Conservation (phyloP, 2,797 vertebrate species). For the Poeciliopsis paucimaculata region DNA sequence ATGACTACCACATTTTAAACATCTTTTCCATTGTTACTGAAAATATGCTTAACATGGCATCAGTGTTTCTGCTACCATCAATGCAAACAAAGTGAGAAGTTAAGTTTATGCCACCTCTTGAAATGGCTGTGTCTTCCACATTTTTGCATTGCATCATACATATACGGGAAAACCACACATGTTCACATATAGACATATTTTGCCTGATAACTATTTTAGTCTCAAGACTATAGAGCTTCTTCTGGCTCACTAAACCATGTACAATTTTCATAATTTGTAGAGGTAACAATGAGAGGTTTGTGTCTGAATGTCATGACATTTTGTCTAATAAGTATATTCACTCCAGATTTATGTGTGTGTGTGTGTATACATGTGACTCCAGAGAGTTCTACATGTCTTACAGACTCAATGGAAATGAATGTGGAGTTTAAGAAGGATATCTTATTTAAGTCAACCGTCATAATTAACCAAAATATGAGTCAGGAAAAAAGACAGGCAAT, state of each 20-base stretch:
- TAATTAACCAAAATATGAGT: slow-evolving; percentile 50
- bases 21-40: slow-evolving; percentile 47
- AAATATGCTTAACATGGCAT: slow-evolving; percentile 56
- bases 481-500: slow-evolving; percentile 46
- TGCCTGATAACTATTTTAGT: slow-evolving; percentile 30
- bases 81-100: slow-evolving; percentile 69
- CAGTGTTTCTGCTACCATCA: slow-evolving; percentile 64
- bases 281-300: slow-evolving; percentile 49
- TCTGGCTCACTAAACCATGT: slow-evolving; percentile 20
- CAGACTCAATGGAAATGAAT: slow-evolving; percentile 23
- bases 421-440: slow-evolving; percentile 42
- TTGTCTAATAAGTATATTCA: slow-evolving; percentile 46
- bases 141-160: slow-evolving; percentile 39
- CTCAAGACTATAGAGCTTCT: slow-evolving; percentile 25
- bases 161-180: slow-evolving; percentile 58
- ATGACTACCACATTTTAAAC: slow-evolving; percentile 45
- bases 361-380: slow-evolving; percentile 33
- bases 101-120: slow-evolving; percentile 69
- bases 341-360: slow-evolving; percentile 48
- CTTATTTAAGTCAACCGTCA: slow-evolving; percentile 45
- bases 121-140: slow-evolving; percentile 61
- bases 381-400: slow-evolving; percentile 34
- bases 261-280: slow-evolving; percentile 46
- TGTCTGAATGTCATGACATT: slow-evolving; percentile 51
- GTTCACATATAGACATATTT: slow-evolving; percentile 33